A percentile compares a stretch with the other conserved stretches of the same genome.
Evolutionary conservation across 35 echinoderm and acorn worm species (phyloP).

Genomic region (Patiria miniata): DNA sequence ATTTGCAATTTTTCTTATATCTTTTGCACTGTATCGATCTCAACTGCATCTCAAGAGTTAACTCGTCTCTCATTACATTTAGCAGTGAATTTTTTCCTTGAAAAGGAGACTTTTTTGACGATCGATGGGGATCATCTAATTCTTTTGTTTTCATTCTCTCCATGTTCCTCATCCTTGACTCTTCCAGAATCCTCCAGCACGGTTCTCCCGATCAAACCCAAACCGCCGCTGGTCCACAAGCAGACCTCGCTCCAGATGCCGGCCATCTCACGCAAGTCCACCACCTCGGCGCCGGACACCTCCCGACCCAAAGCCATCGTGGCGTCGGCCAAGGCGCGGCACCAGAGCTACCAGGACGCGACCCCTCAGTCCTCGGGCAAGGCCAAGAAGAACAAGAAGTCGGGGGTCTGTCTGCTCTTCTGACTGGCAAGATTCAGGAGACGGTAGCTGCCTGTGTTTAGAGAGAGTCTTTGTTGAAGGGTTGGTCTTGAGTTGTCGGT

Average conservation of each 20-base stretch:
- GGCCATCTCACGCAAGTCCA: slow-evolving; percentile 73
- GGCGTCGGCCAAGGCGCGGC: slow-evolving; percentile 45
- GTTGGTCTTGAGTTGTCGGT: neutral
- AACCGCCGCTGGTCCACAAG: slow-evolving; percentile 80
- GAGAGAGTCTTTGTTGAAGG: neutral
- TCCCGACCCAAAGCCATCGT: slow-evolving; percentile 65
- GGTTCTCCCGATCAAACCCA: slow-evolving; percentile 62
- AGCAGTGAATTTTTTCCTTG: no score
- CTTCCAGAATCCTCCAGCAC: slow-evolving; percentile 43
- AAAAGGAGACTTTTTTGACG: no score
- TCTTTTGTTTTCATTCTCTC: neutral
- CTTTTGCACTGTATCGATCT: no score
- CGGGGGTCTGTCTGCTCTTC: slow-evolving; percentile 68
- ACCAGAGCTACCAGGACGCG: slow-evolving; percentile 84
- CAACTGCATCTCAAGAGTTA: no score
- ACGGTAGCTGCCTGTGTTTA: slow-evolving; percentile 19
- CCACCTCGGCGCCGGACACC: slow-evolving; percentile 69
- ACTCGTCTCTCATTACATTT: no score
- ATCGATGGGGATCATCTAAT: neutral
- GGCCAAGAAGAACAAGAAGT: slow-evolving; percentile 80
- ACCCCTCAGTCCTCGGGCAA: slow-evolving; percentile 53
- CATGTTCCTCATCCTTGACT: neutral
- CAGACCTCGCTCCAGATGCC: slow-evolving; percentile 85
- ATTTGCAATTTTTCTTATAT: no score
- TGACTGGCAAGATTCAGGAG: slow-evolving; percentile 27